A percentile compares a stretch with the other conserved stretches of the same genome.
These are phyloP conservation scores for Psococerastis gibbosa DNA, from an alignment of 2,888 invertebrate genomes.

Conservation along the genomic window DNA sequence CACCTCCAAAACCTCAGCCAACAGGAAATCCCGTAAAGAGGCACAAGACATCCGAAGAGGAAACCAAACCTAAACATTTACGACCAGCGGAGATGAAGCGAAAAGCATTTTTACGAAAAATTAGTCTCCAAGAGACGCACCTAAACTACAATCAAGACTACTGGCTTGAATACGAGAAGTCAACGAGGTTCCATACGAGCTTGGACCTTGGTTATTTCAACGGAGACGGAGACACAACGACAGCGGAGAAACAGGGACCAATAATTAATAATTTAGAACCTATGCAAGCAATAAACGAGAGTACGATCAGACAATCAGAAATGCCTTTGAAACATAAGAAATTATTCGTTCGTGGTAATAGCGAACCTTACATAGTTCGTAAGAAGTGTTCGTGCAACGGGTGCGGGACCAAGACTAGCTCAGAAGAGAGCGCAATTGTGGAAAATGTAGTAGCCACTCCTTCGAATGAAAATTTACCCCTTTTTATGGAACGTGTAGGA, in stretches of 20 bases:
- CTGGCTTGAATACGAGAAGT: conserved; percentile 5
- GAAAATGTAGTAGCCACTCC: background rate
- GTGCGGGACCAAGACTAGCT: conserved; percentile 1
- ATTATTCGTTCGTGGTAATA: background rate
- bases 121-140: conserved; percentile 6
- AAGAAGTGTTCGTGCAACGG: conserved; percentile 8
- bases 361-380: conserved; percentile 1
- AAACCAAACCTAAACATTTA: background rate
- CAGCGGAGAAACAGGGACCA: conserved; percentile 1
- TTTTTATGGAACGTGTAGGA: background rate
- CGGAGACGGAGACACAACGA: background rate
- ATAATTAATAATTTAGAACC: background rate
- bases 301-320: conserved; percentile 1
- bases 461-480: conserved; percentile 3
- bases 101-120: conserved; percentile 5
- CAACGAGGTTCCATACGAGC: background rate
- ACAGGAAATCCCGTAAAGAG: background rate
- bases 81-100: conserved; percentile 5
- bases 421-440: too few species aligned
- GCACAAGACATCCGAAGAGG: background rate
- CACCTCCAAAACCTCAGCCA: background rate
- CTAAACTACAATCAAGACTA: conserved; percentile 8
- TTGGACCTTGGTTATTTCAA: conserved; percentile 5
- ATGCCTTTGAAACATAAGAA: background rate
- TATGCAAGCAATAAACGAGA: background rate